Evolutionary conservation across 2,888 invertebrate species (phyloP), one percentile per base, ranked within the genome.

Genomic region (Drosophila borborema): DNA sequence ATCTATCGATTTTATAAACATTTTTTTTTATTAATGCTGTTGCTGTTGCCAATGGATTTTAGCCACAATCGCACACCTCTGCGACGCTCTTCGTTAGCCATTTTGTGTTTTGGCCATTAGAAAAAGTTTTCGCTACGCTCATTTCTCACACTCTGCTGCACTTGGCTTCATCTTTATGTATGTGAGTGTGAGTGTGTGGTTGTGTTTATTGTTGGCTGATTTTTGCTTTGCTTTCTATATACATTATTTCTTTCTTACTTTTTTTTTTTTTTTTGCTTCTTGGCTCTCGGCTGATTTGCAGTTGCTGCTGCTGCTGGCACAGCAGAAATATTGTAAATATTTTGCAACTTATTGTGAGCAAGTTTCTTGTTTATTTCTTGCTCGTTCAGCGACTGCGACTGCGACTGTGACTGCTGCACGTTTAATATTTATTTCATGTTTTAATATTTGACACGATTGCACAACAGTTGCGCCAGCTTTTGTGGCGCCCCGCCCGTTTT

Each of bases 371-470:
- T 76, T 68, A 68, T 75, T 59, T 74, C 48, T 56, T 51, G 49
- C 14, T 53, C 53, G 49, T 49, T 28, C 14, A 43, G 31, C 31
- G 23, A 40, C 40, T 41, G 28, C 10, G 36, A 12, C 64, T 46
- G 56, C 20, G 64, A 59, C 61, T 71, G 63, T 54, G 74, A 69
- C 55, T 74, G 73, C 68, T 45, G 74, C 77, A 76, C 79, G 81
- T 86, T 89, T 89, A 82, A 86, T 89, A 89, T 89, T 86, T 89
- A 89, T 90, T 86, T 89, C 86, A 87, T 90, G 89, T 90, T 90
- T 90, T 87, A 87, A 90, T 89, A 89, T 89, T 82, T 86, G 89
- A 87, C 89, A 89, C 88, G 81, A 81, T 88, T 86, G 82, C 77
- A 78, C 72, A 86, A 74, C 82, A 82, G 74, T 89, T 86, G 82